phyloP scores from a whole-genome alignment of 2,113 vertebrate species.

The Xiphophorus maculatus region DNA sequence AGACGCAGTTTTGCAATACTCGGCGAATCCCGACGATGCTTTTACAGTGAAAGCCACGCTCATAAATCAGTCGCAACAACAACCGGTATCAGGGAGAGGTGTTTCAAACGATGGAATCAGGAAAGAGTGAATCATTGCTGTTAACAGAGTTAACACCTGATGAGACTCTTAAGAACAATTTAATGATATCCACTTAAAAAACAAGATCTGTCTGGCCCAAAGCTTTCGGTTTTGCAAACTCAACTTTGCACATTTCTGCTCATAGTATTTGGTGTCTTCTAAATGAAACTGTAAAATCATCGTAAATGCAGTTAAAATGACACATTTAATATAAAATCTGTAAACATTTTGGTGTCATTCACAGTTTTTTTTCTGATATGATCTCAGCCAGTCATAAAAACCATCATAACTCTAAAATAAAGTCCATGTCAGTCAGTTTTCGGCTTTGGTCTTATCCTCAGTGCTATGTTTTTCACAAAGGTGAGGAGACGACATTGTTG shows the following conservation, averaged over 20 bases:
- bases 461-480: background rate
- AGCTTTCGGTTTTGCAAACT: background rate
- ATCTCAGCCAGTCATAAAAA: background rate
- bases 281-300: background rate
- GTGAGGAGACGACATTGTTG: background rate
- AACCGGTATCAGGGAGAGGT: constrained; percentile 24
- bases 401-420: background rate
- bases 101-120: constrained; percentile 4
- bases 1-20: constrained; percentile 17
- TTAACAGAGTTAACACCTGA: background rate
- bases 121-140: constrained; percentile 2
- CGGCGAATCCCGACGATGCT: constrained; percentile 8
- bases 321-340: background rate
- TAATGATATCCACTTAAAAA: background rate
- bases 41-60: constrained; percentile 66
- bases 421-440: background rate
- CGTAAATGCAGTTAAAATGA: background rate
- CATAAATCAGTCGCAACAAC: constrained; percentile 74
- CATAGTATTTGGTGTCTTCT: background rate
- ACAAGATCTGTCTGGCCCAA: background rate
- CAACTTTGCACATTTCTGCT: background rate
- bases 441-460: background rate
- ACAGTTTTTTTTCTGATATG: background rate
- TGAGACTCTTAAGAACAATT: background rate
- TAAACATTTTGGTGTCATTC: background rate